Evolutionary conservation across 1,140 invertebrate species (phyloP), one percentile per base, ranked within the genome.

Genomic region (Drosophila auraria): DNA sequence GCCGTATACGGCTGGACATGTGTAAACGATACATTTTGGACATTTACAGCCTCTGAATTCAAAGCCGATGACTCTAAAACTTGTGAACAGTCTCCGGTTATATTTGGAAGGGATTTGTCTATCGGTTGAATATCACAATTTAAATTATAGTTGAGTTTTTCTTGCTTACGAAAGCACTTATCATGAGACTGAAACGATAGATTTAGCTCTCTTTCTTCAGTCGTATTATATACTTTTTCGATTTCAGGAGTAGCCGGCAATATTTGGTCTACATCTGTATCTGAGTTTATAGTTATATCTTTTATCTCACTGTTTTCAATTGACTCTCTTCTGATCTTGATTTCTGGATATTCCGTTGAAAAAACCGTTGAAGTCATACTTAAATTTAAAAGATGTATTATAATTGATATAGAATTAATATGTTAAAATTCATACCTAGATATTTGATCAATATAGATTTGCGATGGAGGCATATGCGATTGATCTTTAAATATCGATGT

Each of bases 1-100:
- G 94, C 94, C 2, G 93, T 94, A 9, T 69, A 64, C 70, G 94
- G 76, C 33, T 84, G 78, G 56, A 65, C 80, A 70, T 83, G 79
- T 27, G 78, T 42, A 47, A 66, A 72, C 20, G 79, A 74, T 25
- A 87, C 60, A 79, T 89, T 87, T 75, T 80, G 82, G 20, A 78
- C 75, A 51, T 82, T 86, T 42, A 12, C n/a, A n/a, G 66, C 36
- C 15, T 72, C 27, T 8, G 68, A 44, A 45, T 53, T 20, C 1
- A 44, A 54, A 45, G n/a, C 53, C 3, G 27, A 15, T 3, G 47
- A 25, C 38, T 44, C 38, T 38, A 63, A 68, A 27, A 17, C 36
- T 11, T 45, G 27, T 0, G 45, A 12, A 12, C 36, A 70, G 12
- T 40, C 30, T 25, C 42, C 36, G 15, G 17, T 25, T 30, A 50